Evolutionary conservation across 2,888 invertebrate genomes (phyloP).

Genomic region (Clusia tigrina): DNA sequence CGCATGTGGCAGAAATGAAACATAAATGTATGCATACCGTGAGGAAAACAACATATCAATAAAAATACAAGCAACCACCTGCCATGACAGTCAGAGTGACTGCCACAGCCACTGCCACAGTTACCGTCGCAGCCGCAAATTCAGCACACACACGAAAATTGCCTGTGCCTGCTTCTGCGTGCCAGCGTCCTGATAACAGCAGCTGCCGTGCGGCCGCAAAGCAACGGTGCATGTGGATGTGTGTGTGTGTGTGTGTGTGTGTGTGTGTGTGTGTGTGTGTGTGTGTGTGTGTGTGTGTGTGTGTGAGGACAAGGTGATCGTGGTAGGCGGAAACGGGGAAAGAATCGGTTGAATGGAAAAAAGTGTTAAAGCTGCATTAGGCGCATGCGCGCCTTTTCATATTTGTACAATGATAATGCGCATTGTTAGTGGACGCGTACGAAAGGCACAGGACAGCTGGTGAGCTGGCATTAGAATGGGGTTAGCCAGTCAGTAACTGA

Average conservation of each 20-base stretch:
- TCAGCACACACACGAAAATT: constrained; percentile 4
- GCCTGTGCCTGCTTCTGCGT: constrained; percentile 11
- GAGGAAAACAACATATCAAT: constrained; percentile 15
- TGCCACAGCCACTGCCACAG: background rate
- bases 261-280: too few species aligned
- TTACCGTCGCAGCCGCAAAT: background rate
- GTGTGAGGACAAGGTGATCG: too few species aligned
- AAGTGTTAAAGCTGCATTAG: constrained; percentile 11
- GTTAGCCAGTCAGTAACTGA: constrained; percentile 4
- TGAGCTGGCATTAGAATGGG: background rate
- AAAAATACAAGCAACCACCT: constrained; percentile 24
- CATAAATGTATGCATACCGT: constrained; percentile 14
- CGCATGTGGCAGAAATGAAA: constrained; percentile 19
- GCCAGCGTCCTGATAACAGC: constrained; percentile 33
- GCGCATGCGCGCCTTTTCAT: constrained; percentile 17
- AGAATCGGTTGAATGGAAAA: background rate
- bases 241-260: background rate
- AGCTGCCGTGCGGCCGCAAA: constrained; percentile 30
- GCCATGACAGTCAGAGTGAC: constrained; percentile 13
- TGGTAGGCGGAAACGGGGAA: background rate
- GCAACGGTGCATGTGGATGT: background rate
- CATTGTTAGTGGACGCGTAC: background rate
- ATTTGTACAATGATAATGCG: constrained; percentile 7
- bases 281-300: too few species aligned
- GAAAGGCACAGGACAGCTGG: constrained; percentile 18